Conservation (phyloP, 2,113 vertebrate genomes). For the Elgaria multicarinata region DNA sequence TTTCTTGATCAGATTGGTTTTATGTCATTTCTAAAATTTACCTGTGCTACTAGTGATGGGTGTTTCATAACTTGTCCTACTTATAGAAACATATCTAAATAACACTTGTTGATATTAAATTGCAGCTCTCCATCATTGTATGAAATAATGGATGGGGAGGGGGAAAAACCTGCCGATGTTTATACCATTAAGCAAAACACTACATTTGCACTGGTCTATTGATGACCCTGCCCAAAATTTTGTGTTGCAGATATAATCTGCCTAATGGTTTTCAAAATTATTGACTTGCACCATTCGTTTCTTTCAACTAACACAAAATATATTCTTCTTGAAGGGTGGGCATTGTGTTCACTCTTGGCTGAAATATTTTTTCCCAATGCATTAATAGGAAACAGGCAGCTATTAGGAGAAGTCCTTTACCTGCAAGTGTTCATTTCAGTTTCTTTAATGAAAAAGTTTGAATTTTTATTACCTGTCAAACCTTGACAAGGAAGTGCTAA, state of each 20-base stretch:
- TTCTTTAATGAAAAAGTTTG: slow-evolving; percentile 36
- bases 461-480: slow-evolving; percentile 28
- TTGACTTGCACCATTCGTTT: not conserved
- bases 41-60: too few species aligned
- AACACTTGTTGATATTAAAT: not conserved
- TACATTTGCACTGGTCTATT: not conserved
- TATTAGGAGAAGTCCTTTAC: slow-evolving; percentile 29
- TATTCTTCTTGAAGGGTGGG: not conserved
- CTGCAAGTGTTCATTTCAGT: slow-evolving; percentile 14
- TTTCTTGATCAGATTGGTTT: not conserved
- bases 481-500: slow-evolving; percentile 19
- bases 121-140: not conserved
- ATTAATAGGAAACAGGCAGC: not conserved
- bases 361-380: slow-evolving; percentile 1
- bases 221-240: not conserved
- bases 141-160: not conserved
- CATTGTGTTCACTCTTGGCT: not conserved
- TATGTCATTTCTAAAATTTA: not conserved
- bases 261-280: not conserved
- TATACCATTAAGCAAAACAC: not conserved
- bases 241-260: not conserved
- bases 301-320: not conserved
- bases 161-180: not conserved
- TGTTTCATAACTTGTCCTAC: not conserved
- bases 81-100: not conserved